Evolutionary conservation across 1,140 invertebrate species (phyloP), one percentile per base, ranked within the genome.

Genomic region (Trichomalopsis sarcophagae): DNA sequence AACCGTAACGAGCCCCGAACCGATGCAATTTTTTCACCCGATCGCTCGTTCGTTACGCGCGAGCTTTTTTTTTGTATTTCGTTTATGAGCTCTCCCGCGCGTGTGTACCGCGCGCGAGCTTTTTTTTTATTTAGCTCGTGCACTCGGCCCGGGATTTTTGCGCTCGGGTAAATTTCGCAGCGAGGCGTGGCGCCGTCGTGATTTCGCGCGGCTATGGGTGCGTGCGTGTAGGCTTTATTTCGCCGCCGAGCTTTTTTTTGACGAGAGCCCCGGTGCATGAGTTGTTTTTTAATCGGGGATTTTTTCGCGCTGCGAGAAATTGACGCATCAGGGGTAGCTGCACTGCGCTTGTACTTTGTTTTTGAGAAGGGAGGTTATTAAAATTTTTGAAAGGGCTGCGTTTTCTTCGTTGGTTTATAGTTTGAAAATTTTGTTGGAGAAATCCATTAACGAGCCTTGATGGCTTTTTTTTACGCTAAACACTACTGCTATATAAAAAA

Each of bases 21-120:
- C 68, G 21, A 50, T 62, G 27, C 55, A 84, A 69, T 84, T 84
- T 84, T 77, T 79, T 71, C 68, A 6, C 30, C 30, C 74, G 62
- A 36, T 27, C 75, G 33, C 13, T 23, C 30, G n/a, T 74, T 40
- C 36, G 7, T 62, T 75, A 55, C 44, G 74, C 71, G 27, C 40
- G 6, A n/a, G 13, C 11, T 21, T 74, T 76, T 21, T 40, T 75
- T 82, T 82, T 44, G 14, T 77, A 74, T 76, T 75, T 82, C 62
- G 21, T 76, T 62, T 44, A 44, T 74, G 40, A 33, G 81, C 40
- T 40, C 30, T 17, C 2, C 17, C 14, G 9, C 40, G 11, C 62
- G 33, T 17, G 14, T 36, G 40, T 30, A 27, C 3, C 10, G 71
- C 7, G 69, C 30, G 79, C 27, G 47, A 23, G 23, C 33, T 27